phyloP scores from a whole-genome alignment of 2,888 invertebrate genomes.

The Microplitis manilae region DNA sequence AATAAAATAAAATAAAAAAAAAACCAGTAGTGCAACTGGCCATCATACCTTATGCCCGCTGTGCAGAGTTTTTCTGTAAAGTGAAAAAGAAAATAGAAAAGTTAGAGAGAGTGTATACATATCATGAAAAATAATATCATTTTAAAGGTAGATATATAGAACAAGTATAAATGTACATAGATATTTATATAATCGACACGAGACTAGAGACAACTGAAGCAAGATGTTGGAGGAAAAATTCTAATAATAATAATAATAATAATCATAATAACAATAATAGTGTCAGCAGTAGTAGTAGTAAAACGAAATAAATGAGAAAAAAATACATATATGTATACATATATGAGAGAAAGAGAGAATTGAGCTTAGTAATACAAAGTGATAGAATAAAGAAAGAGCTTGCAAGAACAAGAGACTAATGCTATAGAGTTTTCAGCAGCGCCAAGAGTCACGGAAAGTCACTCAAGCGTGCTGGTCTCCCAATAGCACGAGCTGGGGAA shows the following conservation, averaged over 20 bases:
- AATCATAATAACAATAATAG: conserved; percentile 10
- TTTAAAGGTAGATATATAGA: conserved; percentile 7
- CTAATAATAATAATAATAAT: conserved; percentile 3
- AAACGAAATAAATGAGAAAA: background rate
- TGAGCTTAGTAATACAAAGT: conserved; percentile 17
- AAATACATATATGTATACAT: background rate
- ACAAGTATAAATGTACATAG: conserved; percentile 18
- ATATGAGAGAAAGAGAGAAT: conserved; percentile 20
- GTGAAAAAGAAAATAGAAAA: conserved; percentile 68
- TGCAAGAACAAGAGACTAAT: conserved; percentile 31
- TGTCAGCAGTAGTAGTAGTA: background rate
- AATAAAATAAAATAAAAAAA: conserved; percentile 1
- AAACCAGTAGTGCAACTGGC: conserved; percentile 32
- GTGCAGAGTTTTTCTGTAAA: conserved; percentile 71
- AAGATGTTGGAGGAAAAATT: background rate
- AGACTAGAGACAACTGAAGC: conserved; percentile 6
- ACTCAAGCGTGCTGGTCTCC: conserved; percentile 25
- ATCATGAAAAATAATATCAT: conserved; percentile 42
- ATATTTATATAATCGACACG: conserved; percentile 16
- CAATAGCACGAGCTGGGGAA: conserved; percentile 36
- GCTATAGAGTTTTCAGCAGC: conserved; percentile 30
- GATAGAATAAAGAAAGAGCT: conserved; percentile 29
- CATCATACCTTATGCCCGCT: conserved; percentile 70
- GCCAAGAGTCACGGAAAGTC: conserved; percentile 35
- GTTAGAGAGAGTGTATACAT: conserved; percentile 64